Evolutionary conservation across 2,797 vertebrate species (phyloP).

Genomic region (Neoniphon sammara): DNA sequence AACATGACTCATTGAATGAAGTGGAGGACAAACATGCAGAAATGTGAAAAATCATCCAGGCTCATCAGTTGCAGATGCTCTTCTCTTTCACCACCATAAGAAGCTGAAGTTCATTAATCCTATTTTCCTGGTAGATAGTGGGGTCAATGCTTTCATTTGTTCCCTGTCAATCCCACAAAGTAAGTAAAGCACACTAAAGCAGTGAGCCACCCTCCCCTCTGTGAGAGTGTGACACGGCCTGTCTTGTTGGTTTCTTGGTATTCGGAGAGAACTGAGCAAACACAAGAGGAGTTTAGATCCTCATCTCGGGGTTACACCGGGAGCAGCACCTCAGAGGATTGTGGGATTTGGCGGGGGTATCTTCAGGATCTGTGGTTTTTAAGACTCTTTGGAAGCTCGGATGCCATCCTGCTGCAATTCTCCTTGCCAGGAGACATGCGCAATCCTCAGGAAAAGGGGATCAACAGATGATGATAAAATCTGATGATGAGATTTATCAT

Average conservation of each 20-base stretch:
- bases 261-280: slow-evolving; percentile 28
- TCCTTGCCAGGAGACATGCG: slow-evolving; percentile 13
- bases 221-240: slow-evolving; percentile 25
- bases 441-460: slow-evolving; percentile 37
- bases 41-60: slow-evolving; percentile 14
- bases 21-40: neutral
- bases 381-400: slow-evolving; percentile 9
- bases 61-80: neutral
- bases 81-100: neutral
- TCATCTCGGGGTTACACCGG: slow-evolving; percentile 17
- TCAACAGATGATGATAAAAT: slow-evolving; percentile 14
- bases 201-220: slow-evolving; percentile 14
- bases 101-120: slow-evolving; percentile 25
- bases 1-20: neutral
- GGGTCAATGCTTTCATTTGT: slow-evolving; percentile 4
- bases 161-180: slow-evolving; percentile 21
- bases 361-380: slow-evolving; percentile 19
- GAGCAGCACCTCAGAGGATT: slow-evolving; percentile 28
- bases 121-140: slow-evolving; percentile 29
- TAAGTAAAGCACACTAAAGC: slow-evolving; percentile 1
- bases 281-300: slow-evolving; percentile 19
- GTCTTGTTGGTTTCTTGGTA: slow-evolving; percentile 36
- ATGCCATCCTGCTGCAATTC: slow-evolving; percentile 3
- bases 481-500: slow-evolving; percentile 16
- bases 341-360: slow-evolving; percentile 32